Evolutionary conservation across 2,888 invertebrate species (phyloP), one percentile per base, ranked within the genome.

Genomic region (Celastrina argiolus): DNA sequence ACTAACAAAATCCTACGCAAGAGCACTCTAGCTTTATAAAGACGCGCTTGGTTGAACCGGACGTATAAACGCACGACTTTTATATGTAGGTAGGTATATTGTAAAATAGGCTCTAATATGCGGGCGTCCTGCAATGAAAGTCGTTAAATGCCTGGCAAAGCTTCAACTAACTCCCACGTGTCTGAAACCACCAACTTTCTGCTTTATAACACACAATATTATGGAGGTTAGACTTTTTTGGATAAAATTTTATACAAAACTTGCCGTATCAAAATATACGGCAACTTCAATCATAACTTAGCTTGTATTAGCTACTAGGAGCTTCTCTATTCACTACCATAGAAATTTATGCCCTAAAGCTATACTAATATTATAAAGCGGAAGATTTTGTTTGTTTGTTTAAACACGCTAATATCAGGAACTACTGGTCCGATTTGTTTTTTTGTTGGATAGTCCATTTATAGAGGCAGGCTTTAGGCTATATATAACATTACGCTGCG

Each of bases 141-240:
- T 39, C 61, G 61, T 61, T 61, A 39, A 36, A 61, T 12, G 61
- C 16, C 61, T 61, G 61, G 61, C 61, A 61, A 31, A 61, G 61
- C 61, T 36, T 61, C 61, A 61, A 61, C 61, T 34, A 61, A 39
- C 36, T 61, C 61, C 39, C 61, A 61, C 36, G 61, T 39, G 61
- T 18, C 16, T 22, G 22, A 22, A 61, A 61, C 61, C 39, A 36
- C 61, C 39, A 61, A 61, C 61, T 61, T 61, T 39, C 61, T 61
- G 36, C 36, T 61, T 61, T 36, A 61, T 22, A 61, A 39, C 61
- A 36, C 34, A 31, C 58, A 51, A 51, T 51, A 36, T 36, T 36
- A 51, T 58, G 12, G 61, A 61, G 61, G 34, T 61, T 34, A 34
- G 31, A 34, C 16, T 59, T 59, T 59, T 31, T 59, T 39, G 16